These are phyloP conservation scores for Chrosomus eos DNA, from an alignment of 2,797 vertebrate genomes.

Conservation along the genomic window DNA sequence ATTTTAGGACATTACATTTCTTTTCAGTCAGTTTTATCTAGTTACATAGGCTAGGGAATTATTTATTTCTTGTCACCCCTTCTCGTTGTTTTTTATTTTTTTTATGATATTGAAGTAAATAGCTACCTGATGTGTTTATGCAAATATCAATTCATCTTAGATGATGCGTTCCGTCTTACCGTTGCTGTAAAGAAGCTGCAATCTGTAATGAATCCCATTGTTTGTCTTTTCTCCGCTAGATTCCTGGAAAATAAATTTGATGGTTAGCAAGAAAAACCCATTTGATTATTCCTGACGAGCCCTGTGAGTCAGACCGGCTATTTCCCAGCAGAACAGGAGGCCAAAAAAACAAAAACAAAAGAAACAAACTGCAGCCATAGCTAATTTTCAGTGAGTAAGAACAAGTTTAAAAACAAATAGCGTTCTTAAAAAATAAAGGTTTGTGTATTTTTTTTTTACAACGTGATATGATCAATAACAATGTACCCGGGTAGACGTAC, in stretches of 20 bases:
- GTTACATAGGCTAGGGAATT: background rate
- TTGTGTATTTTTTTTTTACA: background rate
- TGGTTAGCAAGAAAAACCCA: slow-evolving; percentile 14
- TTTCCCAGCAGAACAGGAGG: slow-evolving; percentile 23
- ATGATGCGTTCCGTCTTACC: slow-evolving; percentile 77
- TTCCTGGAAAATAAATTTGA: slow-evolving; percentile 79
- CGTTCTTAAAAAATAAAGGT: background rate
- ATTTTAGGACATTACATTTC: background rate
- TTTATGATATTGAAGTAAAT: background rate
- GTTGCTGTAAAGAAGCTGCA: slow-evolving; percentile 97
- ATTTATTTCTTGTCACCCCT: background rate
- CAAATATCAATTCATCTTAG: slow-evolving; percentile 13
- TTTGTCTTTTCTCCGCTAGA: slow-evolving; percentile 96
- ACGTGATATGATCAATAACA: background rate
- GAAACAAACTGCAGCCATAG: background rate
- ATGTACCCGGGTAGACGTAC: background rate
- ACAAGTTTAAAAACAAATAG: background rate
- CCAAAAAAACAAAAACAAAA: background rate
- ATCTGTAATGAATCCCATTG: slow-evolving; percentile 97
- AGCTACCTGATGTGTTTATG: background rate
- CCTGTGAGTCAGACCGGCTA: slow-evolving; percentile 8
- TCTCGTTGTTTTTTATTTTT: background rate
- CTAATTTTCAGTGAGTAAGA: background rate
- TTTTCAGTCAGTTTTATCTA: background rate
- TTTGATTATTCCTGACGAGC: slow-evolving; percentile 17